Conservation (phyloP, 2,888 invertebrate genomes). For the Agrotis puta region DNA sequence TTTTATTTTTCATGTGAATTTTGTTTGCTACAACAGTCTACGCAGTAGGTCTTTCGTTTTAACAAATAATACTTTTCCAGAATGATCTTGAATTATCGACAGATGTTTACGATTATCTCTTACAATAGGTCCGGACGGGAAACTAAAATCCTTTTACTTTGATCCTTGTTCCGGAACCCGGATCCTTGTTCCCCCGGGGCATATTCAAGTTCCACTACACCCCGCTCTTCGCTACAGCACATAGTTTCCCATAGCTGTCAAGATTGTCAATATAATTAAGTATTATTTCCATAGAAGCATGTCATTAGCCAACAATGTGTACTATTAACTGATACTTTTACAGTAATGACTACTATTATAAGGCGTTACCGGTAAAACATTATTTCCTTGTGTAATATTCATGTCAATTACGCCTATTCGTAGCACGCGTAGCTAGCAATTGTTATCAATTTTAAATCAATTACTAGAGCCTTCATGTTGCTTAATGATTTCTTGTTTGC, state of each 20-base stretch:
- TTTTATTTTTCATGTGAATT: constrained; percentile 31
- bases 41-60: background rate
- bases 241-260: constrained; percentile 33
- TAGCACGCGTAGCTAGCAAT: constrained; percentile 33
- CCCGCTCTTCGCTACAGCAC: constrained; percentile 26
- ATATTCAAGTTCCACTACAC: constrained; percentile 40
- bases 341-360: constrained; percentile 34
- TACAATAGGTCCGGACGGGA: constrained; percentile 20
- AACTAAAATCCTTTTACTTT: constrained; percentile 39
- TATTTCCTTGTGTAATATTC: constrained; percentile 43
- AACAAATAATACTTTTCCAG: background rate
- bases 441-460: constrained; percentile 43
- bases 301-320: constrained; percentile 24
- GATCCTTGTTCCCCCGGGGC: constrained; percentile 46
- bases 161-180: constrained; percentile 27
- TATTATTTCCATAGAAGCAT: constrained; percentile 30
- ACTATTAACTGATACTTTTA: constrained; percentile 30
- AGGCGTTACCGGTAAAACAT: constrained; percentile 38
- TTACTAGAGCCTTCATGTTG: constrained; percentile 14
- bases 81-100: constrained; percentile 3
- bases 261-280: constrained; percentile 25
- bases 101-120: constrained; percentile 21
- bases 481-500: constrained; percentile 16
- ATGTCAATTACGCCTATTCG: constrained; percentile 33
- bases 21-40: constrained; percentile 13